Conservation (phyloP, 1,140 invertebrate genomes). For the Lepeophtheirus salmonis region DNA sequence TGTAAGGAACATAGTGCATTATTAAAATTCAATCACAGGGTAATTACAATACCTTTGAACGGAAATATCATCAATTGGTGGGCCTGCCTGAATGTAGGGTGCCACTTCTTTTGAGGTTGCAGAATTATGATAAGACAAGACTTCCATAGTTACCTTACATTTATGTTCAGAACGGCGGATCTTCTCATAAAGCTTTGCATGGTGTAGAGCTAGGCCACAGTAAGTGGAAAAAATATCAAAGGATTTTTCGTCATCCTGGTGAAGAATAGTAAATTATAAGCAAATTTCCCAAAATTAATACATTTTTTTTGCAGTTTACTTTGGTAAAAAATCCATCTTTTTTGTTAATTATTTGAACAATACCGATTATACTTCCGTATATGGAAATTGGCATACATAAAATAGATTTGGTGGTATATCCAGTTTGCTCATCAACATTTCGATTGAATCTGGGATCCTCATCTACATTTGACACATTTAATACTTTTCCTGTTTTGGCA, state of each 20-base stretch:
- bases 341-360: conserved; percentile 76
- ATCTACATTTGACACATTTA: conserved; percentile 60
- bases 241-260: conserved; percentile 48
- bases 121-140: conserved; percentile 61
- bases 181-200: conserved; percentile 65
- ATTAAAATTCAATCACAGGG: not conserved
- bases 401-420: conserved; percentile 51
- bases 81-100: conserved; percentile 19
- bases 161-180: conserved; percentile 62
- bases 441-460: conserved; percentile 56
- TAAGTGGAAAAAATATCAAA: conserved; percentile 67
- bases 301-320: conserved; percentile 20
- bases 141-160: conserved; percentile 50
- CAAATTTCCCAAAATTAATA: not conserved
- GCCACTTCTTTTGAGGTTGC: conserved; percentile 47
- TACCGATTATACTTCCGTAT: conserved; percentile 48
- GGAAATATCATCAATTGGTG: not conserved
- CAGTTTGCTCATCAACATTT: conserved; percentile 50
- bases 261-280: conserved; percentile 16
- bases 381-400: conserved; percentile 70
- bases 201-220: conserved; percentile 60
- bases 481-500: conserved; percentile 48
- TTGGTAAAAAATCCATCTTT: conserved; percentile 43
- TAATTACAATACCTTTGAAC: not conserved
- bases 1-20: conserved; percentile 25